phyloP scores from a whole-genome alignment of 1,140 invertebrate species.

The Charaxes varanes region DNA sequence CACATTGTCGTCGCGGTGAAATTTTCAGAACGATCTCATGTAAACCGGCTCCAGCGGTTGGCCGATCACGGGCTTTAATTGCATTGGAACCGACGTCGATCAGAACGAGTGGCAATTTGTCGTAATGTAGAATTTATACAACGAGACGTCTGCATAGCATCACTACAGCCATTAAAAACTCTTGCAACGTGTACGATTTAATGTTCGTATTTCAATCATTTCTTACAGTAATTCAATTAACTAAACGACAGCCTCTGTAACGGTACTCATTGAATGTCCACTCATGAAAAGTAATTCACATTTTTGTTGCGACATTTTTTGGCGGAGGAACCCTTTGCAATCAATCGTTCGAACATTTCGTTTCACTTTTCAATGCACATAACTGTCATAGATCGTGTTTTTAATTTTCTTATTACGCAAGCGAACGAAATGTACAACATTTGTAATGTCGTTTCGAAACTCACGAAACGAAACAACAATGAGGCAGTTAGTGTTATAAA shows the following conservation, averaged over 20 bases:
- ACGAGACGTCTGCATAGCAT: slow-evolving; percentile 10
- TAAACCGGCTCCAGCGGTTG: too few relatives aligned
- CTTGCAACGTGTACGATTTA: slow-evolving; percentile 1
- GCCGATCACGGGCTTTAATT: slow-evolving; percentile 6
- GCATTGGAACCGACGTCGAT: slow-evolving; percentile 6
- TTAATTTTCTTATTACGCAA: slow-evolving; percentile 13
- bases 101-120: slow-evolving; percentile 10
- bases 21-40: too few relatives aligned
- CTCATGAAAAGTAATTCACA: too few relatives aligned
- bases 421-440: slow-evolving; percentile 4
- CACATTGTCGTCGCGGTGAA: too few relatives aligned
- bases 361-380: too few relatives aligned
- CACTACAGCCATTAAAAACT: slow-evolving; percentile 3
- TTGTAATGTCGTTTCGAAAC: slow-evolving; percentile 9
- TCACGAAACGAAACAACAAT: slow-evolving; percentile 45
- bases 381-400: too few relatives aligned
- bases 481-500: slow-evolving; percentile 24
- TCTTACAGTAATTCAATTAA: too few relatives aligned
- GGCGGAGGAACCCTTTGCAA: too few relatives aligned
- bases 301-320: too few relatives aligned
- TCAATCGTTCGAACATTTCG: too few relatives aligned
- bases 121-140: slow-evolving; percentile 12
- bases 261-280: too few relatives aligned
- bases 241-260: too few relatives aligned
- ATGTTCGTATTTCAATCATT: neutral